Conservation (phyloP, 2,888 invertebrate genomes). For the Phyllotreta cruciferae region DNA sequence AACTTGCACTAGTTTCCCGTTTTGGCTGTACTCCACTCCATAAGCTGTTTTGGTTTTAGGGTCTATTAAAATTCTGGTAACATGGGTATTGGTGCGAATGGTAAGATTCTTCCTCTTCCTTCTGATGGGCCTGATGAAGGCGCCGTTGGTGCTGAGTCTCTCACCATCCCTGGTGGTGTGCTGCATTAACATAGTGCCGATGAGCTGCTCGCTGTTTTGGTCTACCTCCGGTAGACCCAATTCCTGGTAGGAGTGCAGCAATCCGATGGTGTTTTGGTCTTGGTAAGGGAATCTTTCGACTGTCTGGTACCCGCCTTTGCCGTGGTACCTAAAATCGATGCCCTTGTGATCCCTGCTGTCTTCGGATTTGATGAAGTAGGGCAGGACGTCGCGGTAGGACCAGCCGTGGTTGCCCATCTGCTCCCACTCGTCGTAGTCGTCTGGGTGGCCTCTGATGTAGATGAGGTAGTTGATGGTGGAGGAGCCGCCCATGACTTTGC, state of each 20-base stretch:
- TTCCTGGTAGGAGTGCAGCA: conserved; percentile 69
- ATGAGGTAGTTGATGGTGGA: conserved; percentile 73
- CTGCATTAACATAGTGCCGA: conserved; percentile 70
- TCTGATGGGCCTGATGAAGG: conserved; percentile 73
- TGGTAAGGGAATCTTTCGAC: conserved; percentile 71
- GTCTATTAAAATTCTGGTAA: conserved; percentile 68
- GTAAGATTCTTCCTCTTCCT: conserved; percentile 62
- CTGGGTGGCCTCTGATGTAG: conserved; percentile 67
- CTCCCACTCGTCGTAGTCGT: conserved; percentile 73
- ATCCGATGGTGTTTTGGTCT: conserved; percentile 65
- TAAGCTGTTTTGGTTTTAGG: conserved; percentile 61
- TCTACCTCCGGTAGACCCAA: conserved; percentile 67
- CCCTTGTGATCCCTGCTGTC: conserved; percentile 65
- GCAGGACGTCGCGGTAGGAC: conserved; percentile 70
- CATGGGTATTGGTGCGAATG: conserved; percentile 64
- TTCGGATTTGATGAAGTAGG: conserved; percentile 75
- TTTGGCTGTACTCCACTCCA: conserved; percentile 63
- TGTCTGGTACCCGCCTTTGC: conserved; percentile 68
- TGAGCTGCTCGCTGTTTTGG: conserved; percentile 65
- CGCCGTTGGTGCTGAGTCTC: conserved; percentile 69
- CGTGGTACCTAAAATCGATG: conserved; percentile 66
- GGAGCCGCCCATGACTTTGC: conserved; percentile 73
- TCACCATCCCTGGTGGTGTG: conserved; percentile 68
- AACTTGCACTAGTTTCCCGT: conserved; percentile 60
- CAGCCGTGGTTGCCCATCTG: conserved; percentile 69